Percentiles rank a stretch among this genome's conserved stretches.
phyloP scores from a whole-genome alignment of 2,113 vertebrate species.

The Proteles cristata region DNA sequence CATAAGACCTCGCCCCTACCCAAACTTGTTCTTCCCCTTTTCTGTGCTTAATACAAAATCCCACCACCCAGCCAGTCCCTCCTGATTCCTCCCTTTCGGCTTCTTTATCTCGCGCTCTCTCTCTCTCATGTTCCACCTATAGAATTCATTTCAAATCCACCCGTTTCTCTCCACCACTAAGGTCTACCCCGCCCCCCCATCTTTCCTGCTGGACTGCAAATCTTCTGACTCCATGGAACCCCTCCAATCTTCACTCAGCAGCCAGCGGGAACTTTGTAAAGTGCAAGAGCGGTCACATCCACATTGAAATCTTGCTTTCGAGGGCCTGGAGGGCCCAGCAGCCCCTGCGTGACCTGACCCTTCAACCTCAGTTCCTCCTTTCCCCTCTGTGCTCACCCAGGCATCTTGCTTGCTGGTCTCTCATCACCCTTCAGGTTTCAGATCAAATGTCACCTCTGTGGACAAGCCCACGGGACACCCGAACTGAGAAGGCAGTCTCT shows the following conservation, averaged over 20 bases:
- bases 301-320: neutral
- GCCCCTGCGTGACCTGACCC: too few relatives aligned
- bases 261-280: neutral
- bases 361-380: neutral
- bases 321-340: neutral
- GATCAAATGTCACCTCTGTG: neutral
- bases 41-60: neutral
- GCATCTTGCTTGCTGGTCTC: fast-evolving
- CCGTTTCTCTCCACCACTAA: neutral
- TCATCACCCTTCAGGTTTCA: neutral
- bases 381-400: neutral
- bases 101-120: too few relatives aligned
- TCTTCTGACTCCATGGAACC: neutral
- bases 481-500: neutral
- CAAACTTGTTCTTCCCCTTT: neutral
- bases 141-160: neutral
- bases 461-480: neutral
- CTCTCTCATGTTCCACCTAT: neutral
- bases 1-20: neutral
- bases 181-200: too few relatives aligned
- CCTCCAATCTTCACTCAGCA: neutral
- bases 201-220: neutral
- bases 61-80: neutral
- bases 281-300: neutral
- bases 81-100: neutral